A percentile compares a stretch with the other conserved stretches of the same genome.
Evolutionary conservation across 2,888 invertebrate species (phyloP).

Genomic region (Actias luna): DNA sequence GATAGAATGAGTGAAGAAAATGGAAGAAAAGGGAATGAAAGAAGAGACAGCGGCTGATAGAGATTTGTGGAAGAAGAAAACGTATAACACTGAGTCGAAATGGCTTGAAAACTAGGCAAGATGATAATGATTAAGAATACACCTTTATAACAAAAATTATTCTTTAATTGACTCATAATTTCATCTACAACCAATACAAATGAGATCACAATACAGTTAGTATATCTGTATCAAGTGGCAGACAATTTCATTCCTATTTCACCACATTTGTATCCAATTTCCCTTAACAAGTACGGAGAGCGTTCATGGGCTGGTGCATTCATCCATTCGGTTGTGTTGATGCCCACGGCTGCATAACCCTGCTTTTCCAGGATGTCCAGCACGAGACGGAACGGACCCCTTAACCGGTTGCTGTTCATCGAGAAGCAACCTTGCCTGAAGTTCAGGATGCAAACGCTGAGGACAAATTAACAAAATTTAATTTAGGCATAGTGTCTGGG

Average conservation of each 20-base stretch:
- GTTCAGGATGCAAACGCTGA: slow-evolving; percentile 81
- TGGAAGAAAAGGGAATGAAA: too few species aligned
- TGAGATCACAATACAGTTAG: slow-evolving; percentile 22
- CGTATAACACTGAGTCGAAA: too few species aligned
- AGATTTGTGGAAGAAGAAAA: too few species aligned
- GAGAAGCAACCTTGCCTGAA: slow-evolving; percentile 80
- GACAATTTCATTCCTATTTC: slow-evolving; percentile 67
- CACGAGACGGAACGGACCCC: slow-evolving; percentile 74
- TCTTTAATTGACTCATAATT: slow-evolving; percentile 20
- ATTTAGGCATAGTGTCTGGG: too few species aligned
- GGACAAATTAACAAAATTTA: slow-evolving; percentile 24
- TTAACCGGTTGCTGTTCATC: slow-evolving; percentile 80
- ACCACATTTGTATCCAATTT: slow-evolving; percentile 71
- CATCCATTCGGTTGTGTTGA: slow-evolving; percentile 80
- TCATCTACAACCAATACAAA: slow-evolving; percentile 13
- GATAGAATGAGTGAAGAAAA: too few species aligned
- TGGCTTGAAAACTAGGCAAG: too few species aligned
- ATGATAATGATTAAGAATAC: too few species aligned
- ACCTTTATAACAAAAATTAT: not conserved
- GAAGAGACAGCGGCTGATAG: too few species aligned
- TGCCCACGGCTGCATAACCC: slow-evolving; percentile 79
- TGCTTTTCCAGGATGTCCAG: slow-evolving; percentile 80
- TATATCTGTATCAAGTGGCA: slow-evolving; percentile 41
- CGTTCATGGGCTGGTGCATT: slow-evolving; percentile 80
- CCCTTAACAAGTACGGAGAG: slow-evolving; percentile 84